Percentiles rank a stretch among this genome's conserved stretches.
Conservation (phyloP, 2,888 invertebrate genomes). For the Itoplectis maculator region DNA sequence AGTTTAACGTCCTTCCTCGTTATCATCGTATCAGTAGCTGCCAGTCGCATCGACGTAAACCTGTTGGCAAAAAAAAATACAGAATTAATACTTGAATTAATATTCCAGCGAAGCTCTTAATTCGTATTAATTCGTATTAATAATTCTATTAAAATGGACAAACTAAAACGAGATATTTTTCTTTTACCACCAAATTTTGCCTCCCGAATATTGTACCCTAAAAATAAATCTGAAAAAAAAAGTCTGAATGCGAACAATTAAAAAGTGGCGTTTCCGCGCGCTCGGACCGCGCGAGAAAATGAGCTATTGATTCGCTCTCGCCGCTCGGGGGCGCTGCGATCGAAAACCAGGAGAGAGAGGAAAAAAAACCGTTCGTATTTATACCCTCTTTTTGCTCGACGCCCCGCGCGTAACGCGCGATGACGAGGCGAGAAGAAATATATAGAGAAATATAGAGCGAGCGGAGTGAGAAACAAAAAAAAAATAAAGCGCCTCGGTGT, state of each 20-base stretch:
- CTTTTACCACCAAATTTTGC: too few relatives aligned
- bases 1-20: constrained; percentile 67
- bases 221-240: too few relatives aligned
- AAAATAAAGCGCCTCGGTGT: constrained; percentile 10
- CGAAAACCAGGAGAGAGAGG: background rate
- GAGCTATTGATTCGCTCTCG: constrained; percentile 20
- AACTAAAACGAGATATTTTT: too few relatives aligned
- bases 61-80: constrained; percentile 51
- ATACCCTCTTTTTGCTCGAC: background rate
- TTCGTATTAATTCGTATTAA: too few relatives aligned
- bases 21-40: constrained; percentile 66
- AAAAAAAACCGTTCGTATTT: constrained; percentile 5
- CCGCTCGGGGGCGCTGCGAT: constrained; percentile 11
- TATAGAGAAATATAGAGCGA: background rate
- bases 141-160: too few relatives aligned
- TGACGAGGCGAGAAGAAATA: background rate
- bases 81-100: background rate
- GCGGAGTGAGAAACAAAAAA: too few relatives aligned
- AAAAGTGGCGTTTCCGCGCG: constrained; percentile 9
- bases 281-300: constrained; percentile 6
- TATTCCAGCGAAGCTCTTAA: background rate
- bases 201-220: too few relatives aligned
- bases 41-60: constrained; percentile 63
- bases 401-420: background rate
- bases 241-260: background rate